A percentile compares a stretch with the other conserved stretches of the same genome.
Evolutionary conservation across 2,113 vertebrate species (phyloP).

Genomic region (Anolis carolinensis): DNA sequence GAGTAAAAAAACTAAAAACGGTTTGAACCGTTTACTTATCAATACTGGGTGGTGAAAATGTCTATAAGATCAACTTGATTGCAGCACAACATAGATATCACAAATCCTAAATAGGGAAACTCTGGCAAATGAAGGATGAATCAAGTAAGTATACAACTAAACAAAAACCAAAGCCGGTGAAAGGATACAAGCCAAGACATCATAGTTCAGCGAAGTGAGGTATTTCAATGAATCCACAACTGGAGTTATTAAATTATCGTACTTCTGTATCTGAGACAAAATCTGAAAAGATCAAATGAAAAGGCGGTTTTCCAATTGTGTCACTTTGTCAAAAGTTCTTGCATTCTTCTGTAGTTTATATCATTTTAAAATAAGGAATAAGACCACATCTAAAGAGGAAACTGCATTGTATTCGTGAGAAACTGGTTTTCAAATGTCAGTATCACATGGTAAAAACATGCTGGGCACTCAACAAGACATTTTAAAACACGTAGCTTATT

Average conservation of each 20-base stretch:
- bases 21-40: too few relatives aligned
- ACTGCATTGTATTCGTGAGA: too few relatives aligned
- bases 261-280: conserved; percentile 98
- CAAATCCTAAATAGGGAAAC: background rate
- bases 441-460: background rate
- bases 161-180: background rate
- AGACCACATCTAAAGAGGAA: background rate
- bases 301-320: background rate
- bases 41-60: too few relatives aligned
- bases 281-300: conserved; percentile 79
- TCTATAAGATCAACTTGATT: background rate
- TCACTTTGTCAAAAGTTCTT: background rate
- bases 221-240: conserved; percentile 99
- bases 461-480: background rate
- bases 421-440: background rate
- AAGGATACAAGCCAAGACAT: conserved; percentile 99
- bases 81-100: background rate
- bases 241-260: conserved; percentile 96
- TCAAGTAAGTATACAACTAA: background rate
- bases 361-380: background rate
- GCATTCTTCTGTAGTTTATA: background rate
- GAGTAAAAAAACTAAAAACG: background rate
- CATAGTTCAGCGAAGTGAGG: conserved; percentile 98
- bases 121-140: background rate
- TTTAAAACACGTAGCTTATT: background rate